Conservation (phyloP, 1,140 invertebrate species). For the Araneus ventricosus region DNA sequence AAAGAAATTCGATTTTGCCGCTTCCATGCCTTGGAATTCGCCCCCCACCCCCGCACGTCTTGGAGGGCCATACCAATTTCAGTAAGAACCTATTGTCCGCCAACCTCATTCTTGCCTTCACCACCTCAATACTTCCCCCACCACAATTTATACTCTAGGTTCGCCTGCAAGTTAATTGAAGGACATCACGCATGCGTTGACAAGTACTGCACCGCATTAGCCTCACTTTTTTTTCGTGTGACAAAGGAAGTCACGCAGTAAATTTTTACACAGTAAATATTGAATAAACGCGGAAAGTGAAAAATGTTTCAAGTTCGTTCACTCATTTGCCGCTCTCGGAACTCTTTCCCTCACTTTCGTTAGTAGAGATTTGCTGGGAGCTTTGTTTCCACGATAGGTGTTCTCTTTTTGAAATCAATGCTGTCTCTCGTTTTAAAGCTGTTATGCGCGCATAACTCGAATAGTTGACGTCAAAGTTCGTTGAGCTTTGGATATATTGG, state of each 20-base stretch:
- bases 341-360: background rate
- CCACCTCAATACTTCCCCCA: background rate
- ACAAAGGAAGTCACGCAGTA: conserved; percentile 33
- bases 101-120: background rate
- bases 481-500: conserved; percentile 3
- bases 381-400: background rate
- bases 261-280: conserved; percentile 49
- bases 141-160: conserved; percentile 50
- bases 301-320: background rate
- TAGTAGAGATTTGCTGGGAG: background rate
- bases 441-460: background rate
- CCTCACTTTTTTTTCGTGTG: background rate
- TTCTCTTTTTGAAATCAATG: background rate
- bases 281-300: conserved; percentile 39
- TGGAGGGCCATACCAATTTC: conserved; percentile 39
- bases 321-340: background rate
- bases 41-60: background rate
- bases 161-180: conserved; percentile 47
- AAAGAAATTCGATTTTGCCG: conserved; percentile 16
- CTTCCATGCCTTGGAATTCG: conserved; percentile 24
- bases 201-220: background rate
- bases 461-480: background rate
- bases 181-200: conserved; percentile 31
- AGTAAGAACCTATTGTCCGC: conserved; percentile 49
- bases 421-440: background rate